Percentiles rank a stretch among this genome's conserved stretches.
Conservation (phyloP, 53 echinoderm and acorn worm genomes). For the Henricia sp. region DNA sequence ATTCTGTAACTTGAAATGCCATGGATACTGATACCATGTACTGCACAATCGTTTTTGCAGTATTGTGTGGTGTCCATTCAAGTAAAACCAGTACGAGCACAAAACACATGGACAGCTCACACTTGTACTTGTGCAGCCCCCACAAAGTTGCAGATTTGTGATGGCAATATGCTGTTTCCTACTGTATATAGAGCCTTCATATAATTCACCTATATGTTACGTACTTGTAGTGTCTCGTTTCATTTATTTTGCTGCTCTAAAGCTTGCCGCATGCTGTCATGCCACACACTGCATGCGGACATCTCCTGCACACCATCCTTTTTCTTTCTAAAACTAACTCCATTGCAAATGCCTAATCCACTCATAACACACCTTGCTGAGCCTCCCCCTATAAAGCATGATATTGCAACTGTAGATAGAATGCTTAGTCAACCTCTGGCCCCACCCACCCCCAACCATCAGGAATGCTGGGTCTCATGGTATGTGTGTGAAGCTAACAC, state of each 20-base stretch:
- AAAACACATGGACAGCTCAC: too few species aligned
- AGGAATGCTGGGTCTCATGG: conserved; percentile 52
- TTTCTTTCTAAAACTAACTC: neutral
- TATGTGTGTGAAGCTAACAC: conserved; percentile 36
- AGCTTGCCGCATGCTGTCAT: neutral
- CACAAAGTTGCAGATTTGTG: too few species aligned
- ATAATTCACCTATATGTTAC: too few species aligned
- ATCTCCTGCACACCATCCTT: neutral
- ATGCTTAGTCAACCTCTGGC: conserved; percentile 2
- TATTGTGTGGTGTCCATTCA: too few species aligned
- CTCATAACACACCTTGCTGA: neutral
- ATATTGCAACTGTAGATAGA: conserved; percentile 13
- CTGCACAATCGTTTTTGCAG: too few species aligned
- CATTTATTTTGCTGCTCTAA: neutral
- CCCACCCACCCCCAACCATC: conserved; percentile 9
- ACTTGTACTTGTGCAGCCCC: too few species aligned
- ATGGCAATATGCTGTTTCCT: too few species aligned
- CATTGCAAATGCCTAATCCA: conserved; percentile 4
- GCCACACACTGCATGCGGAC: neutral
- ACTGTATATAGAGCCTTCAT: too few species aligned
- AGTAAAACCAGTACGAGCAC: too few species aligned
- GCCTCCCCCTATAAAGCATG: conserved; percentile 33
- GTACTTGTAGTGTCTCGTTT: neutral
- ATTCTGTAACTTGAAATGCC: too few species aligned
- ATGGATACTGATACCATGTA: too few species aligned